Evolutionary conservation across 1,140 invertebrate genomes (phyloP).

Genomic region (Rhyacophila brunnea): DNA sequence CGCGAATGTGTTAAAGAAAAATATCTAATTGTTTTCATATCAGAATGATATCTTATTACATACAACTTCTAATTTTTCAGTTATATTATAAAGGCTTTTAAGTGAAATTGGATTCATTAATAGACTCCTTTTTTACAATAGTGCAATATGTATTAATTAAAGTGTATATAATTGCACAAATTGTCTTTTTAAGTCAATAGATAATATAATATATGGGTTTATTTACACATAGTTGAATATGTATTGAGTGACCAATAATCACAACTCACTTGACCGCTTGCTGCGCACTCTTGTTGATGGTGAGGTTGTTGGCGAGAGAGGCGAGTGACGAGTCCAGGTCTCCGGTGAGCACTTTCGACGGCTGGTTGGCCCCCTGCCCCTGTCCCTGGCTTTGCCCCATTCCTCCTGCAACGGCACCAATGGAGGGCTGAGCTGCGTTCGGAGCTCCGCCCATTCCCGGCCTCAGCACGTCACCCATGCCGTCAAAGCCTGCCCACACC

Average conservation of each 20-base stretch:
- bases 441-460: slow-evolving; percentile 46
- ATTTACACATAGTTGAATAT: neutral
- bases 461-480: slow-evolving; percentile 69
- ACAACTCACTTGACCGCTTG: slow-evolving; percentile 32
- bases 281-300: slow-evolving; percentile 80
- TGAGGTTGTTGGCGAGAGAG: slow-evolving; percentile 85
- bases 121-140: neutral
- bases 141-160: neutral
- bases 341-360: slow-evolving; percentile 79
- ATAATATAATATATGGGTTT: neutral
- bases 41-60: too few relatives aligned
- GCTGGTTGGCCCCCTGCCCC: slow-evolving; percentile 37
- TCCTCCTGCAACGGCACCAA: slow-evolving; percentile 34
- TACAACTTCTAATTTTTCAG: too few relatives aligned
- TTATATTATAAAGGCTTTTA: too few relatives aligned
- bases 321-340: slow-evolving; percentile 91
- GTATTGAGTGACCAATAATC: too few relatives aligned
- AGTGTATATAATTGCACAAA: neutral
- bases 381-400: slow-evolving; percentile 44
- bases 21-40: too few relatives aligned
- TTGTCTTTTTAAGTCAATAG: neutral
- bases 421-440: slow-evolving; percentile 42
- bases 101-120: too few relatives aligned
- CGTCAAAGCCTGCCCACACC: slow-evolving; percentile 62
- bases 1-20: too few relatives aligned